Evolutionary conservation across 2,113 vertebrate genomes (phyloP).

Genomic region (Esox niger): DNA sequence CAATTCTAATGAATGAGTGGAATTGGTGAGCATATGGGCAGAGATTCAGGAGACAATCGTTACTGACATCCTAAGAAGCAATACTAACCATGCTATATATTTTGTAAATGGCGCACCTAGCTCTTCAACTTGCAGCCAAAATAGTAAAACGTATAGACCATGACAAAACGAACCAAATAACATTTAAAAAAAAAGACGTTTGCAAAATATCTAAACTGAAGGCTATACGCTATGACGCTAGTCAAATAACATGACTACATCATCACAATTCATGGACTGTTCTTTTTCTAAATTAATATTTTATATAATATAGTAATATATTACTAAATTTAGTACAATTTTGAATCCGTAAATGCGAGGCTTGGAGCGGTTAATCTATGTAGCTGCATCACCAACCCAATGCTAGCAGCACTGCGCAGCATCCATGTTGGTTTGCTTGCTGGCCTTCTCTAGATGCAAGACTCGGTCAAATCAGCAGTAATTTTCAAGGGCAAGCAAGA

Average conservation of each 20-base stretch:
- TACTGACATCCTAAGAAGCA: slow-evolving; percentile 26
- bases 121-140: no score
- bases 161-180: slow-evolving; percentile 5
- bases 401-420: slow-evolving; percentile 58
- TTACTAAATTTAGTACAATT: neutral
- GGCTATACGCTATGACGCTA: neutral
- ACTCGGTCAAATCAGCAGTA: slow-evolving; percentile 41
- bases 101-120: neutral
- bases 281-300: no score
- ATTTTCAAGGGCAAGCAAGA: slow-evolving; percentile 48
- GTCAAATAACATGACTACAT: neutral
- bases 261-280: no score
- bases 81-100: slow-evolving; percentile 4
- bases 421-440: slow-evolving; percentile 70
- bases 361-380: slow-evolving; percentile 51
- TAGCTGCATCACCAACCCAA: slow-evolving; percentile 43
- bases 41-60: slow-evolving; percentile 17
- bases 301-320: neutral
- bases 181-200: slow-evolving; percentile 1
- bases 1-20: no score
- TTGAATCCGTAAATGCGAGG: slow-evolving; percentile 15
- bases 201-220: neutral
- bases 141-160: neutral
- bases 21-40: neutral
- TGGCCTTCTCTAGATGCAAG: slow-evolving; percentile 58